Conservation (phyloP, 2,113 vertebrate species). For the Pogonocichla stellata region DNA sequence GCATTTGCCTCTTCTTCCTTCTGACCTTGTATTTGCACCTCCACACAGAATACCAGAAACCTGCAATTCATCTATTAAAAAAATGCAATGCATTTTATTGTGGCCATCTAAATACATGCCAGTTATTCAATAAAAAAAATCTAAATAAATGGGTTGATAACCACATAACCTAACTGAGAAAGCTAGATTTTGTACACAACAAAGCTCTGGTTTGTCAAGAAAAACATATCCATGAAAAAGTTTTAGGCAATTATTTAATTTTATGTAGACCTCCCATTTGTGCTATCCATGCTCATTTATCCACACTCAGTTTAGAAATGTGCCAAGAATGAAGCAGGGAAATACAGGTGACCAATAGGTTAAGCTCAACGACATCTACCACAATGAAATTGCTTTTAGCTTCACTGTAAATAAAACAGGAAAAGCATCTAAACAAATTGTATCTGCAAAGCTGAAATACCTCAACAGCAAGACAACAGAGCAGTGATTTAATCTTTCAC, state of each 20-base stretch:
- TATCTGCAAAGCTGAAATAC: neutral
- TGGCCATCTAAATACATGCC: fast-evolving
- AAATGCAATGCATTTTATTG: neutral
- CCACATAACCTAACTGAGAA: neutral
- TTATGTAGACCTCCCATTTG: neutral
- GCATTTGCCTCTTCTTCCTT: neutral
- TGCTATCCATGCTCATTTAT: neutral
- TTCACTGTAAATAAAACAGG: neutral
- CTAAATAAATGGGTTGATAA: neutral
- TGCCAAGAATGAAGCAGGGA: neutral
- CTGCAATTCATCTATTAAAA: neutral
- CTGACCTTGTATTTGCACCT: neutral
- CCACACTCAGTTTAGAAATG: fast-evolving
- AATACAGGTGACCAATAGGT: neutral
- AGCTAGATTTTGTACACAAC: neutral
- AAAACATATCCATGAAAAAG: fast-evolving
- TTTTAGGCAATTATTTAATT: neutral
- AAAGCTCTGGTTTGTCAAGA: neutral
- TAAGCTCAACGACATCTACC: neutral
- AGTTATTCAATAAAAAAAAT: neutral
- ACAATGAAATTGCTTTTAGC: neutral
- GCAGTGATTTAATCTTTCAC: conserved; percentile 24
- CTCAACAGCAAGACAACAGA: neutral
- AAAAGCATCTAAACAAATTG: neutral
- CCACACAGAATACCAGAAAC: fast-evolving